Evolutionary conservation across 2,888 invertebrate genomes (phyloP).

Genomic region (Apodemia duryi): DNA sequence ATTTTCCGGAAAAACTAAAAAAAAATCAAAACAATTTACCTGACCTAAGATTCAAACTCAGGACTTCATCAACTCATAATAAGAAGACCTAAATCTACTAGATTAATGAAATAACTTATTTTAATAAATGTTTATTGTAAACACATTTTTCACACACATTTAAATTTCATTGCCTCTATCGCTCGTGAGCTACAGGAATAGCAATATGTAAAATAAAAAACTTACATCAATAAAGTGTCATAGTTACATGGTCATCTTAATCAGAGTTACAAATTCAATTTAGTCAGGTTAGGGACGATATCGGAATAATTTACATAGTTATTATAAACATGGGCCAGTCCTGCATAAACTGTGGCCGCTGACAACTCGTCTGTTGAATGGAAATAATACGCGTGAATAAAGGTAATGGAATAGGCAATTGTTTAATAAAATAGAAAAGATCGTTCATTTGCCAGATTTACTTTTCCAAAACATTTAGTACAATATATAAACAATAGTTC

Average conservation of each 20-base stretch:
- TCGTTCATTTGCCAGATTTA: too few species aligned
- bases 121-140: too few species aligned
- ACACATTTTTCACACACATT: too few species aligned
- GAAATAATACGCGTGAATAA: constrained; percentile 38
- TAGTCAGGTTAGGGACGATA: constrained; percentile 56
- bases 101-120: too few species aligned
- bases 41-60: too few species aligned
- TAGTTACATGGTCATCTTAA: constrained; percentile 46
- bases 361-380: constrained; percentile 65
- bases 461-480: too few species aligned
- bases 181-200: not conserved
- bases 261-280: constrained; percentile 76
- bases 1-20: too few species aligned
- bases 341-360: constrained; percentile 65
- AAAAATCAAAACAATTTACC: too few species aligned
- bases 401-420: constrained; percentile 34
- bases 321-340: constrained; percentile 75
- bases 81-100: too few species aligned
- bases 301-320: constrained; percentile 76
- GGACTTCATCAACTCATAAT: too few species aligned
- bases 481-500: too few species aligned
- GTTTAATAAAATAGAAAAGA: constrained; percentile 11
- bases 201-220: not conserved
- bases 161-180: too few species aligned
- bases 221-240: not conserved